phyloP scores from a whole-genome alignment of 2,113 vertebrate species.

The Fulica atra region DNA sequence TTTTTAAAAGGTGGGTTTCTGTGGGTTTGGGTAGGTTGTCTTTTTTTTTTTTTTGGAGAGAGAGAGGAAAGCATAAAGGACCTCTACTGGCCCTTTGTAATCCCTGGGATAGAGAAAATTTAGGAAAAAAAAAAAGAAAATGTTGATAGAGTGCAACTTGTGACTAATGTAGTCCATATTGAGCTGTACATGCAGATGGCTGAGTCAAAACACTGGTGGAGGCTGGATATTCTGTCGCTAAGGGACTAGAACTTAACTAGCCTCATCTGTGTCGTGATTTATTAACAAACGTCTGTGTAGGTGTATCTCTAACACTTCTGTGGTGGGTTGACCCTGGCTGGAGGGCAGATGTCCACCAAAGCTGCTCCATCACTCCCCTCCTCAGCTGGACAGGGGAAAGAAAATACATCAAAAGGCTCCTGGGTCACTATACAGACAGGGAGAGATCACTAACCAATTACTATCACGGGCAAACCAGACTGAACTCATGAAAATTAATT shows the following conservation, averaged over 20 bases:
- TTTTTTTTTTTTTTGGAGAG: not conserved
- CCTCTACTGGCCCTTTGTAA: not conserved
- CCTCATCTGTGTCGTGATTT: not conserved
- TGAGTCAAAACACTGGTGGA: not conserved
- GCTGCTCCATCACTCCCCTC: no score
- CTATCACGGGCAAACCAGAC: no score
- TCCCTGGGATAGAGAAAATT: not conserved
- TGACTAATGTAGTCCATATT: not conserved
- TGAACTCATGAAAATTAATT: no score
- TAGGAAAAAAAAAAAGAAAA: not conserved
- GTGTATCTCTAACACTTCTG: not conserved
- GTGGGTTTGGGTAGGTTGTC: not conserved
- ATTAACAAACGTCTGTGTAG: not conserved
- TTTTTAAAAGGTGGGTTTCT: not conserved
- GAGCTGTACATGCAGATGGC: not conserved
- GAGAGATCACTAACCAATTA: no score
- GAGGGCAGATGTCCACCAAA: no score
- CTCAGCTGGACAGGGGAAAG: no score
- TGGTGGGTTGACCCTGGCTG: no score
- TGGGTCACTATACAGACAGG: no score
- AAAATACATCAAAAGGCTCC: no score
- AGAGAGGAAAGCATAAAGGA: not conserved
- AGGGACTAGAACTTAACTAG: not conserved
- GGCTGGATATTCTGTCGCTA: not conserved
- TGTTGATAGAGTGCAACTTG: not conserved